Base-by-base conservation (phyloP, 2,113 vertebrate genomes). In the Scytalopus superciliaris region DNA sequence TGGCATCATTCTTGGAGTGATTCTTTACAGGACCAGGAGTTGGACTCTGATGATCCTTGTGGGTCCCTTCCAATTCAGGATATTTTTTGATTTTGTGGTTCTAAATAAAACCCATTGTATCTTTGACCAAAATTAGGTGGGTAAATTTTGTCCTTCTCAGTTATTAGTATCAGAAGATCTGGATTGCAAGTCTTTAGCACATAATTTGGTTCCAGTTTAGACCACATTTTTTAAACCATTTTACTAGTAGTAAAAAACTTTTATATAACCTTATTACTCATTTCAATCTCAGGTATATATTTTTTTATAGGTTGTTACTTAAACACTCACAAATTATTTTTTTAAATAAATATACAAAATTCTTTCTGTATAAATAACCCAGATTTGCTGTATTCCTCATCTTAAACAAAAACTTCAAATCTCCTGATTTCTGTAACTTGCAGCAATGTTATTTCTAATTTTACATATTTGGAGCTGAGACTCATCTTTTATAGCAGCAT, bases 231-330 rank as follows among this genome's bases (percentile, higher is more conserved):
- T 96, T 19, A 47, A 97, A 96, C 92, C 2, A 89, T 97, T 97
- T 97, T 97, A 76, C 31, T n/a, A 80, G 52, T 67, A 94, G 70
- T 30, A 90, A 95, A 93, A 73, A 74, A 87, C 79, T 97, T 97
- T 97, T 96, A 92, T 89, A 91, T 75, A 97, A 96, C 96, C 90
- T 90, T 97, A 96, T 96, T 97, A 83, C 74, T 50, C 89, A 80
- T 14, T 89, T 95, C 76, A 84, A 31, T 91, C 88, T 96, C 93
- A 90, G 53, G 68, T 91, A 96, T 88, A 96, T 93, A 89, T 94
- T 4, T 94, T 97, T 97, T 96, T 77, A 96, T 85, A 92, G 35
- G 73, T 83, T 97, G 86, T 86, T 97, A 97, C 97, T 97, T 97
- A 97, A 97, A 96, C 69, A 95, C 82, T 96, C 96, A 94, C 96